Conservation (phyloP, 2,797 vertebrate species). For the Diplodus puntazzo region DNA sequence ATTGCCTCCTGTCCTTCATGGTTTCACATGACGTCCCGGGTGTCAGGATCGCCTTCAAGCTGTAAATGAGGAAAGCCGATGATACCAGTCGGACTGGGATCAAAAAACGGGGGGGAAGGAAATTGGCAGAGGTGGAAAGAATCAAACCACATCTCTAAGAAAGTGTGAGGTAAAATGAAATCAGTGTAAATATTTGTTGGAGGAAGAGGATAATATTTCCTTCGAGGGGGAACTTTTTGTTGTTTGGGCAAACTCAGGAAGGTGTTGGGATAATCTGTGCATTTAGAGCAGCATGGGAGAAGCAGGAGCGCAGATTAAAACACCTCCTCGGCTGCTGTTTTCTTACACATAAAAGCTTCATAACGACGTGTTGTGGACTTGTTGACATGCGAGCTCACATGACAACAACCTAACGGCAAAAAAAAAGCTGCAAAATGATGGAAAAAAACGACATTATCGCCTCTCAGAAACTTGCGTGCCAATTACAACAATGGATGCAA, state of each 20-base stretch:
- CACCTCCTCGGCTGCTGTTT: conserved; percentile 49
- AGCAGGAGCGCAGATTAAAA: conserved; percentile 40
- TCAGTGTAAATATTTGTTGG: conserved; percentile 18
- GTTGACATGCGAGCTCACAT: conserved; percentile 51
- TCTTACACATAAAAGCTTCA: conserved; percentile 62
- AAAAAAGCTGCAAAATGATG: conserved; percentile 45
- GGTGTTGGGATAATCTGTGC: conserved; percentile 32
- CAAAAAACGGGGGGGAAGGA: conserved; percentile 48
- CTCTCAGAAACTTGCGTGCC: conserved; percentile 53
- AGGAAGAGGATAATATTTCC: conserved; percentile 16
- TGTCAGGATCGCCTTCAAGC: conserved; percentile 90
- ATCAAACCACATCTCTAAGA: conserved; percentile 19
- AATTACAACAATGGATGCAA: conserved; percentile 63
- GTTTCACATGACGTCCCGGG: conserved; percentile 91
- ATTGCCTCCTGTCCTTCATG: conserved; percentile 95
- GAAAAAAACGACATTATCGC: conserved; percentile 38
- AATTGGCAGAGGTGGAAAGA: conserved; percentile 59
- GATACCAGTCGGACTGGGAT: conserved; percentile 68
- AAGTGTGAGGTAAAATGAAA: neutral
- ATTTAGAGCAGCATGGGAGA: conserved; percentile 44
- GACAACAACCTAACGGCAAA: conserved; percentile 53
- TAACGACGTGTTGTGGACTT: conserved; percentile 66
- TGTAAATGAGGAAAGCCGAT: conserved; percentile 88
- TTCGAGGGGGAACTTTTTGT: neutral
- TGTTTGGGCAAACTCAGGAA: conserved; percentile 22